Evolutionary conservation across 1,140 invertebrate genomes (phyloP).

Genomic region (Nomia melanderi): DNA sequence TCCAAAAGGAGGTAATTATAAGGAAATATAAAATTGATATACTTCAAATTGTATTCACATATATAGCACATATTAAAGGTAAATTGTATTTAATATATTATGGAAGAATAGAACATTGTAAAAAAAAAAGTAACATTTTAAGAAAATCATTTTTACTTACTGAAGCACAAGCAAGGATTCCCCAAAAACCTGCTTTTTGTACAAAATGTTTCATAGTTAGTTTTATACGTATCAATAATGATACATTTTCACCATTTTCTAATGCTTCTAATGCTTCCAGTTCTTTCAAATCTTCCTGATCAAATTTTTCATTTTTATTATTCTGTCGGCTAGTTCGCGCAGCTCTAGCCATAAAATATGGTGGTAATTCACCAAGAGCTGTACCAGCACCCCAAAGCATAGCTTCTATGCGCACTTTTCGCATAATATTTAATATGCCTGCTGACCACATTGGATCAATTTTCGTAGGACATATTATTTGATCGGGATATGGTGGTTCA

Average conservation of each 20-base stretch:
- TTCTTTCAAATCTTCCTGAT: slow-evolving; percentile 89
- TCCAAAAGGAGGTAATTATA: no score
- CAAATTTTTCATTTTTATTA: slow-evolving; percentile 78
- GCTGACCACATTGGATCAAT: slow-evolving; percentile 83
- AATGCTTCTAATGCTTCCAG: slow-evolving; percentile 87
- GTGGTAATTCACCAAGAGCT: slow-evolving; percentile 97
- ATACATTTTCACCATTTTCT: slow-evolving; percentile 83
- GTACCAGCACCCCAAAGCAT: slow-evolving; percentile 99
- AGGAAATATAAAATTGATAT: no score
- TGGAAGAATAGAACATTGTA: background rate
- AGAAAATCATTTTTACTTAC: slow-evolving; percentile 81
- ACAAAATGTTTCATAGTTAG: slow-evolving; percentile 95
- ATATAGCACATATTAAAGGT: background rate
- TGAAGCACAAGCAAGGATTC: slow-evolving; percentile 98
- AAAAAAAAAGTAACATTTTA: slow-evolving; percentile 11
- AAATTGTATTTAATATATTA: background rate
- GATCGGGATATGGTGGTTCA: slow-evolving; percentile 93
- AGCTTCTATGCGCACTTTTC: slow-evolving; percentile 97
- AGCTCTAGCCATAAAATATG: slow-evolving; percentile 98
- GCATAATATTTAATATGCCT: slow-evolving; percentile 94
- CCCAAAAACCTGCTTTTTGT: slow-evolving; percentile 97
- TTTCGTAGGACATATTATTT: slow-evolving; percentile 90
- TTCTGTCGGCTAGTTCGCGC: slow-evolving; percentile 87
- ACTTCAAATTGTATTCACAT: no score
- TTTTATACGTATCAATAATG: slow-evolving; percentile 90